Evolutionary conservation across 2,113 vertebrate species (phyloP).

Genomic region (Agapornis roseicollis): DNA sequence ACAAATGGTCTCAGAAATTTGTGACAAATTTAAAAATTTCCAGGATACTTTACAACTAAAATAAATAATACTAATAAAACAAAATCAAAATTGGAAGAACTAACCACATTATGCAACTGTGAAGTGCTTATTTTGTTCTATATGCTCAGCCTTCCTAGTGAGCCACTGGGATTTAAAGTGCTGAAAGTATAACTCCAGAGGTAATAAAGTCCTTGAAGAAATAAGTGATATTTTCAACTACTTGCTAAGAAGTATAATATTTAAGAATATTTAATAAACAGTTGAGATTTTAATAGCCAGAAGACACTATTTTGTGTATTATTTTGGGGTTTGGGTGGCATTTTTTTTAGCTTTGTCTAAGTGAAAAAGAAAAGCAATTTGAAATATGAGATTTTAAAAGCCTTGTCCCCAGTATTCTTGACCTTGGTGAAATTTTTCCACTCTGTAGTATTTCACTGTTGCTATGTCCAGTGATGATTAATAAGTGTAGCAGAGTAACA

Average conservation of each 20-base stretch:
- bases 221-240: neutral
- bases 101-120: neutral
- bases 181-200: neutral
- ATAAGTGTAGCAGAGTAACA: neutral
- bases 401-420: neutral
- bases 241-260: neutral
- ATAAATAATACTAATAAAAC: neutral
- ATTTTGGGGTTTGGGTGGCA: neutral
- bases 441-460: neutral
- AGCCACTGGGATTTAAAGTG: neutral
- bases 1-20: neutral
- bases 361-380: neutral
- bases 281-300: neutral
- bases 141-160: neutral
- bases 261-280: neutral
- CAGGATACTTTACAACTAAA: neutral
- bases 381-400: neutral
- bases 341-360: neutral
- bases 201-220: neutral
- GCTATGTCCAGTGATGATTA: neutral
- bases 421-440: neutral
- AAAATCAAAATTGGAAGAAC: neutral
- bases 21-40: neutral
- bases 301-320: neutral
- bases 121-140: neutral